Evolutionary conservation across 1,140 invertebrate species (phyloP), one percentile per base, ranked within the genome.

Genomic region (Bombus soroeensis): DNA sequence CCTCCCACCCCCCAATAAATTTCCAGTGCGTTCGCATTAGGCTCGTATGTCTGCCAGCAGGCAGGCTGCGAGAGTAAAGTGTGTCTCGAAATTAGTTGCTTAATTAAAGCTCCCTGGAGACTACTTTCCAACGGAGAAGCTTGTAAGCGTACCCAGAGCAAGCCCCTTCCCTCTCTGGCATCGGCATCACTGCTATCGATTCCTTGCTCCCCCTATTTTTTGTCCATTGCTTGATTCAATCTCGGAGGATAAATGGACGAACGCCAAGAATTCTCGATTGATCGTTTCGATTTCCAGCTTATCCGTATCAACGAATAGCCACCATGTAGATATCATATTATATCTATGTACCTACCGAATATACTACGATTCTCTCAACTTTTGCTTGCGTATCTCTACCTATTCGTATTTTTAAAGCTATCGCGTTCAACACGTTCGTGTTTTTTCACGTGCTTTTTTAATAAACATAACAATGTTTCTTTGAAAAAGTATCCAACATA

Each of bases 41-140:
- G 71, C 57, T 88, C 81, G 59, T 84, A 80, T 80, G 81, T 88
- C 86, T 88, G 64, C 75, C 87, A 78, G 68, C 74, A 53, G 75
- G 37, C 59, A 66, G 37, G 28, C 32, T 18, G 28, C 68, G 73
- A 28, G 18, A 41, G 57, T 74, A 66, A 87, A 86, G 79, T 71
- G 78, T 80, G 62, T 32, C 75, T 62, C n/a, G 59, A 89, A 89
- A 89, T 88, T 88, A 88, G 82, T 85, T 75, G 82, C 85, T 88
- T 81, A 81, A 85, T 81, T 85, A 76, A 88, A 79, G 66, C 77
- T 71, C 77, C 81, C 37, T 34, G 18, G 83, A 80, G 77, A 73
- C 83, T 73, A 59, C 83, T 80, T 80, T 84, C 77, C 57, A 28
- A 9, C 41, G 43, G 68, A 84, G 59, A 68, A 57, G 68, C 78